Base-by-base conservation (phyloP, 2,797 vertebrate species). In the Nothura maculosa region DNA sequence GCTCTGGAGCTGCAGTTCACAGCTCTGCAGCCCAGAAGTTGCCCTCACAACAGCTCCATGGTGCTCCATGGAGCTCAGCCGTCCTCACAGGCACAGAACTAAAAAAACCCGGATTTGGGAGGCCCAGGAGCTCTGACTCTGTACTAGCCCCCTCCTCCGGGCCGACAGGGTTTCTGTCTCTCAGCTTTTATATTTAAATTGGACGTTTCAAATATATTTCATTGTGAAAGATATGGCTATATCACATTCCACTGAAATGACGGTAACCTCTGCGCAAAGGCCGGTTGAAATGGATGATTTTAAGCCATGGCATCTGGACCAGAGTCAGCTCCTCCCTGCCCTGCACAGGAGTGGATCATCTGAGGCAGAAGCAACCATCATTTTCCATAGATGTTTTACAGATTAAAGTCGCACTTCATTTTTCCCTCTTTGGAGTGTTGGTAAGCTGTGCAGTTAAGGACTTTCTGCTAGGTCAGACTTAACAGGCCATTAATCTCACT, bases 191-290 rank as follows among this genome's bases (percentile, higher is more conserved):
- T 87, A 62, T 66, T 76, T 75, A 69, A 90, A 91, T 42, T 79
- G 74, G 87, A 84, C 0, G 0, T 86, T 91, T 79, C 52, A 69
- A 85, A 63, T 79, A 79, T 45, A 69, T 85, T 79, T 84, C 78
- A 3, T 70, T 73, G 87, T 91, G 73, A 30, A n/a, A 83, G 74
- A 90, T 90, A 94, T 91, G 55, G 32, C 57, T 77, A 40, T 86
- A 84, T 57, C 87, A 81, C 85, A 88, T 96, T 90, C 87, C 95
- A 87, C 55, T 42, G 57, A 69, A 73, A 62, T 52, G 36, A 82
- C 4, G 21, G 89, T 63, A 92, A 92, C 75, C 67, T 78, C 83
- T 57, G 60, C 43, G 34, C 74, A 84, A 84, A 86, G 89, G 60
- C 66, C 69, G 82, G 57, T 1, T 85, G 74, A 90, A 84, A 73